Evolutionary conservation across 2,113 vertebrate genomes (phyloP).

Genomic region (Psittacara wagleri): DNA sequence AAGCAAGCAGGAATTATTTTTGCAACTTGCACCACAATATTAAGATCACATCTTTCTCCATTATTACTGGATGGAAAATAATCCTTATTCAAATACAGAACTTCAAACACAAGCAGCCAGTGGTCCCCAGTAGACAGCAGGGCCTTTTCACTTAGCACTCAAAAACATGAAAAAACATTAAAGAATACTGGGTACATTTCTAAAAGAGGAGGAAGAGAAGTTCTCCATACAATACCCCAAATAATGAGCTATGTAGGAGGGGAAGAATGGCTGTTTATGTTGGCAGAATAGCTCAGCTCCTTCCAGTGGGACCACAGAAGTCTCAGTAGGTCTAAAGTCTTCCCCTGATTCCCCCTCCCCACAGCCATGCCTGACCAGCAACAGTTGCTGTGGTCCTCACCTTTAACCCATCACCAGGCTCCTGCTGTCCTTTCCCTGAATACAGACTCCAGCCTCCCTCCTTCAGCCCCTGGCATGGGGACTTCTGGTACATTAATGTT

Average conservation of each 20-base stretch:
- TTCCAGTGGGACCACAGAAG: not conserved
- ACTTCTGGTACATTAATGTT: fast-evolving
- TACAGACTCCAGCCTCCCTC: not conserved
- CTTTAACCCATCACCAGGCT: not conserved
- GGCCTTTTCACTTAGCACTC: not conserved
- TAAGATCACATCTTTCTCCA: not conserved
- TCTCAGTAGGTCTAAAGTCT: not conserved
- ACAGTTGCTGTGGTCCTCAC: not conserved
- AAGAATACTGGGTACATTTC: not conserved
- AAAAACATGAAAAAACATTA: not conserved
- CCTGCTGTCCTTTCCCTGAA: not conserved
- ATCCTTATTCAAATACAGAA: not conserved
- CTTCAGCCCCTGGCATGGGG: fast-evolving
- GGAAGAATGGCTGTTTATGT: not conserved
- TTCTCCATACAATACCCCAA: not conserved
- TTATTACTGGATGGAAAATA: constrained; percentile 30
- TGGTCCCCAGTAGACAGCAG: not conserved
- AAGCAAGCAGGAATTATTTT: constrained; percentile 51
- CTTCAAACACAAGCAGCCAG: not conserved
- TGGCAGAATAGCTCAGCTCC: not conserved
- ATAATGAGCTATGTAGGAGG: not conserved
- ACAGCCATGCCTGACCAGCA: fast-evolving
- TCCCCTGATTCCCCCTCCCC: not conserved
- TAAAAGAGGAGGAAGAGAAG: not conserved
- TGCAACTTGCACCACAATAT: constrained; percentile 41